Evolutionary conservation across 2,797 vertebrate genomes (phyloP), one percentile per base, ranked within the genome.

Genomic region (Crax fasciolata): DNA sequence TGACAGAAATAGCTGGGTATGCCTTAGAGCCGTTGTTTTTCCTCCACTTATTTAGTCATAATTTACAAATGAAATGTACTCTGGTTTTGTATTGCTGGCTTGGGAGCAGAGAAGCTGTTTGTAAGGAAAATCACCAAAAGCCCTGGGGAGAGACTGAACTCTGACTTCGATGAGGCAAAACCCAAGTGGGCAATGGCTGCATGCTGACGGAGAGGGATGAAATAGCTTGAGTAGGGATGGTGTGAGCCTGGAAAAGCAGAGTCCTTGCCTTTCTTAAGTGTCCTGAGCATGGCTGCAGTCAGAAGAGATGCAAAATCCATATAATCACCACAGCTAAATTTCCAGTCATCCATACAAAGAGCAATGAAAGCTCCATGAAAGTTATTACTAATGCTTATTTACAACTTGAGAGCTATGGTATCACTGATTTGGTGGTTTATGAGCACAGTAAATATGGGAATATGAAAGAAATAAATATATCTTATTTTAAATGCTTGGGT

Each of bases 321-420:
- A 5, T 51, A 73, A 88, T 49, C 35, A 14, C 38, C 10, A 2
- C 6, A 4, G 27, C 57, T 91, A 38, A 87, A 75, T 90, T 79
- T 87, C 39, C 63, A 87, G 63, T 52, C 59, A 32, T 35, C 67
- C 74, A 28, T 13, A 49, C 84, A 79, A 79, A 61, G 39, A 65
- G 67, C 51, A 87, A 23, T 46, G 80, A 90, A 94, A 88, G 41
- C 63, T 57, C 77, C 38, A 17, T 55, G 44, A 73, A 83, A 59
- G 89, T 39, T 5, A 4, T 46, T 54, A 11, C 13, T 59, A 27
- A 35, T 57, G 59, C 63, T 55, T 90, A 57, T 82, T 89, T 89
- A 43, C 30, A 71, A 1, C 59, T 82, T 8, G 4, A 35, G 38
- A 84, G 39, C 54, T 32, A 4, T 48, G 24, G 25, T 73, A 0